phyloP scores from a whole-genome alignment of 1,140 invertebrate species.

The Tetraneura akinire region DNA sequence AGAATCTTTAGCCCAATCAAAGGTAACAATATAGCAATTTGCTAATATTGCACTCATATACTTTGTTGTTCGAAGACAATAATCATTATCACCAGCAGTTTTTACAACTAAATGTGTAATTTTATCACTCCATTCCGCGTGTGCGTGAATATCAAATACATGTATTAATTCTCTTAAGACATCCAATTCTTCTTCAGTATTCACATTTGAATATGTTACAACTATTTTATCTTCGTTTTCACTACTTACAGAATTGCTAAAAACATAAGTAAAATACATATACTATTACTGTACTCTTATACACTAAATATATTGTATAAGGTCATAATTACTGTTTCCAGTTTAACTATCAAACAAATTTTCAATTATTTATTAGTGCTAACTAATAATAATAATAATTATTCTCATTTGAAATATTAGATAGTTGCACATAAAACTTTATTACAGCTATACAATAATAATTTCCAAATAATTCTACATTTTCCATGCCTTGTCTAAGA shows the following conservation, averaged over 20 bases:
- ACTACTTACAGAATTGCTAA: background rate
- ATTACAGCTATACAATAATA: too few species aligned
- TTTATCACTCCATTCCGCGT: background rate
- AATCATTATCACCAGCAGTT: too few species aligned
- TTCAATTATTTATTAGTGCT: too few species aligned
- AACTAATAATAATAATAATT: too few species aligned
- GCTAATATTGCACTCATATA: constrained; percentile 13
- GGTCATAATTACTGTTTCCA: too few species aligned
- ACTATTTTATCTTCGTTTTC: background rate
- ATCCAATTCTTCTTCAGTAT: background rate
- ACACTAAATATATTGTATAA: too few species aligned
- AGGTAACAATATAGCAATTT: background rate
- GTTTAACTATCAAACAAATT: too few species aligned
- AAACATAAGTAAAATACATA: background rate
- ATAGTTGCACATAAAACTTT: too few species aligned
- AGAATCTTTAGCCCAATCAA: constrained; percentile 17
- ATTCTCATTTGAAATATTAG: too few species aligned
- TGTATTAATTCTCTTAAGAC: background rate
- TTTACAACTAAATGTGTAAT: constrained; percentile 28
- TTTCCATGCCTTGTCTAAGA: too few species aligned
- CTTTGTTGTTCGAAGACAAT: constrained; percentile 22
- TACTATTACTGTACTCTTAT: too few species aligned
- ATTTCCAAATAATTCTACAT: too few species aligned
- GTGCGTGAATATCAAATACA: background rate
- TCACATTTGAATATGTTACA: background rate